Conservation (phyloP, 2,888 invertebrate species). For the Leucophora obtusa region DNA sequence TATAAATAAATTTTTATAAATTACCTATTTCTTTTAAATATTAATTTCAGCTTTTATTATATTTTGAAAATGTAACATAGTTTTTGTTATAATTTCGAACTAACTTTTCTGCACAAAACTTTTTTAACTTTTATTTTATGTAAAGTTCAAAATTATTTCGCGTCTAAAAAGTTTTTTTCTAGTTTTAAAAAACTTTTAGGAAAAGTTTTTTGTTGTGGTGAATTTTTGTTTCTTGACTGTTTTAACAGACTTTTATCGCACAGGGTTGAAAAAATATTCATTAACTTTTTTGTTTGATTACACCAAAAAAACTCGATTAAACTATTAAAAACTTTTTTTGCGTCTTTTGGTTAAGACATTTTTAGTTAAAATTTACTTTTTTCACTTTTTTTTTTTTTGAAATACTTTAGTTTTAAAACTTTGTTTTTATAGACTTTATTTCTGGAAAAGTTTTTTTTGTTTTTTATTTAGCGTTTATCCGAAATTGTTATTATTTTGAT, state of each 20-base stretch:
- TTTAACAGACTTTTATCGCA: conserved; percentile 7
- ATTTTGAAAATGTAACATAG: conserved; percentile 32
- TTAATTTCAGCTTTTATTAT: conserved; percentile 24
- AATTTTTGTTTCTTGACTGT: background rate
- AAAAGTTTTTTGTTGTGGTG: conserved; percentile 37
- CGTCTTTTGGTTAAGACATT: background rate
- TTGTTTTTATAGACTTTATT: conserved; percentile 21
- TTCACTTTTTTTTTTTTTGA: conserved; percentile 9
- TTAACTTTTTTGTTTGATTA: conserved; percentile 14
- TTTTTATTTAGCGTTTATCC: conserved; percentile 14
- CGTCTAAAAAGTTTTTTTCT: conserved; percentile 46
- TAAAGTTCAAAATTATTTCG: conserved; percentile 27
- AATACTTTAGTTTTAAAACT: conserved; percentile 41
- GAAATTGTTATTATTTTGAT: conserved; percentile 17
- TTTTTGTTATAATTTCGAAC: conserved; percentile 12
- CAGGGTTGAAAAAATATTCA: conserved; percentile 47
- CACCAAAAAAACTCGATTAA: background rate
- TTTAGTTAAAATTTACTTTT: conserved; percentile 11
- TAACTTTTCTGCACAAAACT: background rate
- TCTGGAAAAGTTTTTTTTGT: conserved; percentile 18
- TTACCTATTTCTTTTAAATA: conserved; percentile 52
- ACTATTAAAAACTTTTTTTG: conserved; percentile 9
- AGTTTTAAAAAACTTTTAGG: conserved; percentile 36
- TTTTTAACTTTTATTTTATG: background rate
- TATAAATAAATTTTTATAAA: conserved; percentile 42